Percentiles rank a stretch among this genome's conserved stretches.
phyloP scores from a whole-genome alignment of 1,140 invertebrate species.

The Dolichoris vasculosae region DNA sequence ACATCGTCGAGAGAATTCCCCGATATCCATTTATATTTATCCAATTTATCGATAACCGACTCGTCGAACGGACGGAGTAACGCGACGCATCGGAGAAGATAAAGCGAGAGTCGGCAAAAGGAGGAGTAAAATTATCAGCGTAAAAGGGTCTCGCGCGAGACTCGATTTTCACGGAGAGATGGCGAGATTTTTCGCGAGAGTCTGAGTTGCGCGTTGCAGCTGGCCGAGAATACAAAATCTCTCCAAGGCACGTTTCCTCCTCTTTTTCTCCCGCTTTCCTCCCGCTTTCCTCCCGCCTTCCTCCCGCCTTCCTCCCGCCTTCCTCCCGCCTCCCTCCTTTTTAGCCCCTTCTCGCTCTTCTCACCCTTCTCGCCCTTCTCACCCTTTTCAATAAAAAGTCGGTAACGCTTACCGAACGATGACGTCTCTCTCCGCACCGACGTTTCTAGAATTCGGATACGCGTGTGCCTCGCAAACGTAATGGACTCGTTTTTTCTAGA shows the following conservation, averaged over 20 bases:
- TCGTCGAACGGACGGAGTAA: background rate
- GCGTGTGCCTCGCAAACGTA: background rate
- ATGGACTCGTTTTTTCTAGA: slow-evolving; percentile 14
- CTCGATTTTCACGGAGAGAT: slow-evolving; percentile 35
- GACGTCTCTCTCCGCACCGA: slow-evolving; percentile 16
- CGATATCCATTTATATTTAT: no score
- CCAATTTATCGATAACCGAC: background rate
- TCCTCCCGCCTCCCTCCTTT: background rate
- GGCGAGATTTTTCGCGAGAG: slow-evolving; percentile 45
- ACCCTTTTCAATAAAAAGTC: slow-evolving; percentile 26
- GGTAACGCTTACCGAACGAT: background rate
- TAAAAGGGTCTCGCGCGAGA: slow-evolving; percentile 41
- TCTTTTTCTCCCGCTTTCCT: background rate
- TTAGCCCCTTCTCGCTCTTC: background rate
- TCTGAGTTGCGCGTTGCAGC: background rate
- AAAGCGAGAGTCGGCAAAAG: background rate
- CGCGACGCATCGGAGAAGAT: background rate
- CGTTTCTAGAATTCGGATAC: slow-evolving; percentile 32
- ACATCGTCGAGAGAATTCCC: no score
- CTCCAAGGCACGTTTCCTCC: background rate
- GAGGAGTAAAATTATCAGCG: slow-evolving; percentile 7
- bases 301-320: background rate
- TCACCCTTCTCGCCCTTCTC: background rate
- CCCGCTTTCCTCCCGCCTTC: background rate
- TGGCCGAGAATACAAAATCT: background rate